Evolutionary conservation across 2,797 vertebrate species (phyloP), one percentile per base, ranked within the genome.

Genomic region (Eutrigla gurnardus): DNA sequence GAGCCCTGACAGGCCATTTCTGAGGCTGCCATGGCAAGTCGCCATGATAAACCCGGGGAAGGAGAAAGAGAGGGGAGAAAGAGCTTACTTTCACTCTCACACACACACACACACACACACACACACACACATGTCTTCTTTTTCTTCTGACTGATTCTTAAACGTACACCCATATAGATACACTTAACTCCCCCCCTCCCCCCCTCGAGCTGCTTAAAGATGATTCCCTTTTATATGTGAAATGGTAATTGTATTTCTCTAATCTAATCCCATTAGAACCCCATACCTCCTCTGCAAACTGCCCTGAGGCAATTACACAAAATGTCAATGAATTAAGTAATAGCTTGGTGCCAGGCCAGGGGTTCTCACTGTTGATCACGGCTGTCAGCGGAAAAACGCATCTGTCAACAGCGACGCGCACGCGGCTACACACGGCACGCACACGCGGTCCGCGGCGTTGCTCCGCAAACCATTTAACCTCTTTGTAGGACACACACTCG

Each of bases 301-400:
- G 90, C 87, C 92, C 92, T 18, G 49, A 93, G 93, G 92, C 93
- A 95, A 94, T 94, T 94, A 95, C 91, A 90, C 90, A 81, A 94
- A 95, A 95, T 93, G 93, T 94, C 93, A 95, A 92, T 93, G 93
- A 95, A 94, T 95, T 94, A 94, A 95, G 93, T 94, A 95, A 94
- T 94, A 94, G 92, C 93, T 93, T 93, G 93, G 92, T 93, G 89
- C 79, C 73, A 73, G 84, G 92, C 92, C 93, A 93, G 90, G 73
- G 86, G 73, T 77, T 83, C 89, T 92, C 82, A 50, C 89, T 64
- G 89, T 86, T 91, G 88, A 94, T 93, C 92, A 90, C 81, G 72
- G 71, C 89, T 92, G 93, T 94, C 94, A 94, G 92, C 93, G 91
- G 84, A 91, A 93, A 91, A 87, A 89, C 80, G 73, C 92, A 91